phyloP scores from a whole-genome alignment of 2,888 invertebrate genomes.

The Drosophila siamana region DNA sequence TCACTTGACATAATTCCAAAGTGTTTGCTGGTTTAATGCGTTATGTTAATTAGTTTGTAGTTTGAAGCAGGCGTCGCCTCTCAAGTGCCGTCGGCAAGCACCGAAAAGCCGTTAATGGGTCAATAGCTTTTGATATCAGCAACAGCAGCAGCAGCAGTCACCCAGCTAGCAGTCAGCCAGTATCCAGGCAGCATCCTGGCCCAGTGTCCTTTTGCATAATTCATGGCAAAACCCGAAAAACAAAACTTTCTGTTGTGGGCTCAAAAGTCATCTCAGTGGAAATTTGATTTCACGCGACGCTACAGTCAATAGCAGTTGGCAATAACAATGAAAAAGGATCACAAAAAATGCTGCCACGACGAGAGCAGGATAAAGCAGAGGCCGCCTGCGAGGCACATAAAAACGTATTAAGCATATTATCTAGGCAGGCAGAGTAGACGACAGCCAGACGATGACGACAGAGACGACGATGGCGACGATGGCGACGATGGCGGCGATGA shows the following conservation, averaged over 20 bases:
- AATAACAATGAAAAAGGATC: constrained; percentile 67
- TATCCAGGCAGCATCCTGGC: constrained; percentile 34
- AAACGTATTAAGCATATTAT: constrained; percentile 82
- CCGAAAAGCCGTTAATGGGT: constrained; percentile 73
- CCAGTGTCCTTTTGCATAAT: constrained; percentile 76
- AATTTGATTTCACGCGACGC: constrained; percentile 78
- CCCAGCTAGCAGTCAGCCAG: constrained; percentile 1
- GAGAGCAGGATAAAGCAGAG: constrained; percentile 8
- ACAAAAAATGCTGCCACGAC: constrained; percentile 11
- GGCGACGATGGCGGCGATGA: too few relatives aligned
- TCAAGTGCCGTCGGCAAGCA: constrained; percentile 48
- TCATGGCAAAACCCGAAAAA: constrained; percentile 51
- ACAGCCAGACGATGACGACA: constrained; percentile 50
- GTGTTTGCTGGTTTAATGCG: constrained; percentile 73
- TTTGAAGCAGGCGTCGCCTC: constrained; percentile 49
- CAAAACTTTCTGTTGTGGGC: constrained; percentile 53
- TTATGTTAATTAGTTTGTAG: constrained; percentile 76
- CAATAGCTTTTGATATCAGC: constrained; percentile 72
- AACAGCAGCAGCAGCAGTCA: background rate
- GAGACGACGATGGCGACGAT: constrained; percentile 37
- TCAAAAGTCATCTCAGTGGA: constrained; percentile 77
- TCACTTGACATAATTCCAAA: constrained; percentile 77
- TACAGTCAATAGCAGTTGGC: constrained; percentile 73
- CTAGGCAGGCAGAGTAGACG: constrained; percentile 68
- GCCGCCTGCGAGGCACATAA: constrained; percentile 66